Conservation (phyloP, 2,113 vertebrate species). For the Pipra filicauda region DNA sequence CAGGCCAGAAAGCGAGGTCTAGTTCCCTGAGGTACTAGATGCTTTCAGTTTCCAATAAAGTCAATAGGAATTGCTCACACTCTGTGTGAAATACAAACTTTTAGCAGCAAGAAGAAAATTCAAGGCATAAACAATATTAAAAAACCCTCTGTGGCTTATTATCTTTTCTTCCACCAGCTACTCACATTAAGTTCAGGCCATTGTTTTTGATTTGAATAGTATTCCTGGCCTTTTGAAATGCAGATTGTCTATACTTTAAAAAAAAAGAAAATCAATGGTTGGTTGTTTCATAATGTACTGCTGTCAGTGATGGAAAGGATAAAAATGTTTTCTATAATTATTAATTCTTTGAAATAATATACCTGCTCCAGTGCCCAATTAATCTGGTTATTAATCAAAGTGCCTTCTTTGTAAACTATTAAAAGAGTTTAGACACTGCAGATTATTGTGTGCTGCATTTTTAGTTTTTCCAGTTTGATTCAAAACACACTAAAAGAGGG, state of each 20-base stretch:
- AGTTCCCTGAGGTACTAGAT: neutral
- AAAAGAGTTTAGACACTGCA: conserved; percentile 49
- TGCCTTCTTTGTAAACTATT: conserved; percentile 29
- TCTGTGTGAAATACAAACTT: neutral
- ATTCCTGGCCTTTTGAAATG: conserved; percentile 8
- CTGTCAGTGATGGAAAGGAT: conserved; percentile 1
- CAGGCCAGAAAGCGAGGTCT: neutral
- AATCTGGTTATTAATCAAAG: conserved; percentile 39
- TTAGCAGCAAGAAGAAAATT: neutral
- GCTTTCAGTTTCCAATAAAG: neutral
- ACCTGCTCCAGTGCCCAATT: conserved; percentile 24
- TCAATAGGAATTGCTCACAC: neutral
- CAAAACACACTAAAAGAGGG: conserved; percentile 70
- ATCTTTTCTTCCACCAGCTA: neutral
- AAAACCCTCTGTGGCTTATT: neutral
- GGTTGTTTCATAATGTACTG: conserved; percentile 12
- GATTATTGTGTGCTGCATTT: conserved; percentile 60
- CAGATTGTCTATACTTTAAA: conserved; percentile 5
- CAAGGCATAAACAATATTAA: neutral
- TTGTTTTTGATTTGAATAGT: conserved; percentile 45
- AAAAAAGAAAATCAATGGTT: neutral
- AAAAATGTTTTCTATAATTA: conserved; percentile 4
- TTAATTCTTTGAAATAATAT: neutral
- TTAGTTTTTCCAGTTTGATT: conserved; percentile 72
- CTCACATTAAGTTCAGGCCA: neutral